Evolutionary conservation across 1,140 invertebrate genomes (phyloP), one percentile per base, ranked within the genome.

Genomic region (Caenorhabditis elegans): DNA sequence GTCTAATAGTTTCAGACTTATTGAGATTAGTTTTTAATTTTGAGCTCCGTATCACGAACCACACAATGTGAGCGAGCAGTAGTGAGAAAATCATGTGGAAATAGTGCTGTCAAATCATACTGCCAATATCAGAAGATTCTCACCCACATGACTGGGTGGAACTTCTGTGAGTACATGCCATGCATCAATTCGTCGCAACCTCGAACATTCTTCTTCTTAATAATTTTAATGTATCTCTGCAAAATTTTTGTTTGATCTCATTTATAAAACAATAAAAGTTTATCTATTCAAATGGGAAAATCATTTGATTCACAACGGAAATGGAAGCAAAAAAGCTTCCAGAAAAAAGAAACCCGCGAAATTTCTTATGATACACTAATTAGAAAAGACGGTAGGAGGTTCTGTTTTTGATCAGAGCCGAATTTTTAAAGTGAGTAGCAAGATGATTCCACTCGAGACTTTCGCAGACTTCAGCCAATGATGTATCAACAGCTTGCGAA

Each of bases 81-180:
- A 15, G 53, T 60, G 11, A 11, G 53, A 15, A 60, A 60, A 17
- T 60, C 53, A 34, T 60, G 53, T 60, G 53, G 53, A 17, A 60
- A 60, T 3, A 15, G 28, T 17, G 53, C 26, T 10, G 53, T 60
- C 19, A 60, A 60, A 17, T 60, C 53, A 17, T 60, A 60, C 28
- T 60, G 53, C 34, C 53, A 60, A 60, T 60, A 60, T 60, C 53
- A 60, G 19, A 60, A 60, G 28, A 60, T 60, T 60, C 28, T 60
- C 0, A 60, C 53, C n/a, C 53, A 34, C 15, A 60, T 60, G 53
- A 60, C 53, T 24, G 53, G 53, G 2, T 60, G 53, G 53, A 60
- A 60, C 53, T 60, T 17, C n/a, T 60, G 53, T 17, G 53, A 60
- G 6, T 60, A 60, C 19, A 60, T 60, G 53, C 53, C 53, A 0